Conservation (phyloP, 2,888 invertebrate species). For the Spisula solida region DNA sequence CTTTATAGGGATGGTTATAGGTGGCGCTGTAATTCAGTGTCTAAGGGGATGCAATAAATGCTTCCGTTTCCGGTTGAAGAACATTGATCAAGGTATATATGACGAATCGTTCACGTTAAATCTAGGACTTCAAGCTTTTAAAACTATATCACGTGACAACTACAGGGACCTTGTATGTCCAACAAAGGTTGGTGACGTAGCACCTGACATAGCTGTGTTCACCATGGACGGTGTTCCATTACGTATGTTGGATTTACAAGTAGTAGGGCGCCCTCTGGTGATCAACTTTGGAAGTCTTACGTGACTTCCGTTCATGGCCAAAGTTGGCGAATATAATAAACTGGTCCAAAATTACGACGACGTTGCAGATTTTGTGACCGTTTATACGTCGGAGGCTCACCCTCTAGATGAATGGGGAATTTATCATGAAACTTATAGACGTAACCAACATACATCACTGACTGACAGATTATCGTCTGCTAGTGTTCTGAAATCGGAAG, state of each 20-base stretch:
- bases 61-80: constrained; percentile 24
- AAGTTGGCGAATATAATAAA: constrained; percentile 57
- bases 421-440: constrained; percentile 51
- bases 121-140: constrained; percentile 41
- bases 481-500: constrained; percentile 45
- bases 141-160: constrained; percentile 46
- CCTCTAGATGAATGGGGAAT: constrained; percentile 67
- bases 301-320: constrained; percentile 71
- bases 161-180: constrained; percentile 40
- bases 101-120: constrained; percentile 59
- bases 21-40: constrained; percentile 11
- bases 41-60: constrained; percentile 38
- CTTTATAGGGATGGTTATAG: constrained; percentile 38
- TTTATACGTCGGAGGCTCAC: constrained; percentile 69
- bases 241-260: constrained; percentile 54
- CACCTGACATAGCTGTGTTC: constrained; percentile 50
- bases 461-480: constrained; percentile 68
- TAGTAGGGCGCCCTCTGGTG: constrained; percentile 60
- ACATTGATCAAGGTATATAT: constrained; percentile 51
- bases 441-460: constrained; percentile 61
- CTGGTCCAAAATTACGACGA: constrained; percentile 57
- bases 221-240: constrained; percentile 41
- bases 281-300: constrained; percentile 71
- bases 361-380: constrained; percentile 68
- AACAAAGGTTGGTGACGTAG: constrained; percentile 7